phyloP scores from a whole-genome alignment of 2,797 vertebrate species.

The Hyperoplus lanceolatus region DNA sequence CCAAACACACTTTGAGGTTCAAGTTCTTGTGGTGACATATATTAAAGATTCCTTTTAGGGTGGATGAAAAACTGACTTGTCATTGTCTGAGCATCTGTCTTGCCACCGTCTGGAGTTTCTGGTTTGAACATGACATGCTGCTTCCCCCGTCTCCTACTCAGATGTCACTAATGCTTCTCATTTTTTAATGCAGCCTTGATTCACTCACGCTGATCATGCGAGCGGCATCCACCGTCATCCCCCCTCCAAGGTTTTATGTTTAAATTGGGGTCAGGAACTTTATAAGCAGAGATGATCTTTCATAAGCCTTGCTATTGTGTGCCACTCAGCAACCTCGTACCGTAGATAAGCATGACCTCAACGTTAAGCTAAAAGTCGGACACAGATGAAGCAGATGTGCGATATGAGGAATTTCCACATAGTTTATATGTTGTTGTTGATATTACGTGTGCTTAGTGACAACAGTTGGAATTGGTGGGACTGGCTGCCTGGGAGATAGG shows the following conservation, averaged over 20 bases:
- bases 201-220: constrained; percentile 44
- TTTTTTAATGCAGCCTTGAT: constrained; percentile 50
- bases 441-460: neutral
- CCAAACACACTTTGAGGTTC: constrained; percentile 47
- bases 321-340: constrained; percentile 28
- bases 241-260: constrained; percentile 52
- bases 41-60: constrained; percentile 58
- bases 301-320: constrained; percentile 66
- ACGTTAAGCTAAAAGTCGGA: constrained; percentile 42
- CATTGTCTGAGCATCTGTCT: constrained; percentile 56
- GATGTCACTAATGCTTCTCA: constrained; percentile 57
- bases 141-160: constrained; percentile 20
- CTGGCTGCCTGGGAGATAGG: neutral
- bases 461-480: neutral
- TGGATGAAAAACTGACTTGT: constrained; percentile 49
- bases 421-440: constrained; percentile 14
- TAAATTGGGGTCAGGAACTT: constrained; percentile 72
- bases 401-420: constrained; percentile 10
- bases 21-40: constrained; percentile 52
- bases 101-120: constrained; percentile 52
- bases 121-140: constrained; percentile 9
- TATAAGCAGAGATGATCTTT: constrained; percentile 74
- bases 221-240: constrained; percentile 42
- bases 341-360: constrained; percentile 48
- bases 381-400: constrained; percentile 46